These are phyloP conservation scores for Tenualosa thibaudeaui DNA, from an alignment of 2,797 vertebrate genomes.

Conservation along the genomic window DNA sequence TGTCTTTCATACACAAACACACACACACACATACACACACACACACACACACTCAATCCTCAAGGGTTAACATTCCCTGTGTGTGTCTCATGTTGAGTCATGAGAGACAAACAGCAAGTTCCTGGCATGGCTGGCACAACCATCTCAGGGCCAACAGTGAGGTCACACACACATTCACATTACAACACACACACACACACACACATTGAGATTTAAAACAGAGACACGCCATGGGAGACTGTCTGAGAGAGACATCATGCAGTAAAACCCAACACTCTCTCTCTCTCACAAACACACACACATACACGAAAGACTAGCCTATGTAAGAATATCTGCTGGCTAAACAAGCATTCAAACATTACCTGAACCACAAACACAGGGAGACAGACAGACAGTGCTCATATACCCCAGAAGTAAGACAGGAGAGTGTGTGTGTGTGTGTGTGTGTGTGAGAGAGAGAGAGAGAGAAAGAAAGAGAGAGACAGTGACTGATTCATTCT, in stretches of 20 bases:
- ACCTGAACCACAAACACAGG: too few relatives aligned
- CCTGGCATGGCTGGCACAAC: slow-evolving; percentile 34
- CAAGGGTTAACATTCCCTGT: not conserved
- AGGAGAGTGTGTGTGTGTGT: not conserved
- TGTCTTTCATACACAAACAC: too few relatives aligned
- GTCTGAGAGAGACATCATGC: too few relatives aligned
- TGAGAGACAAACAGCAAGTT: slow-evolving; percentile 30
- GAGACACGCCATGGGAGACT: not conserved
- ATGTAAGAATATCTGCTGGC: too few relatives aligned
- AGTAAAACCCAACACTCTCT: not conserved
- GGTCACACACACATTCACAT: slow-evolving; percentile 12
- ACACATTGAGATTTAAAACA: not conserved
- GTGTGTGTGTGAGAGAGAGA: not conserved
- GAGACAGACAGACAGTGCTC: not conserved
- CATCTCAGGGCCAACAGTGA: slow-evolving; percentile 25
- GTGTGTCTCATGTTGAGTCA: slow-evolving; percentile 33
- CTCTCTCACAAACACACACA: not conserved
- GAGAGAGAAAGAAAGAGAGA: not conserved
- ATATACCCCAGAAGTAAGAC: not conserved
- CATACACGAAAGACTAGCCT: not conserved
- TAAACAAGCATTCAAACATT: too few relatives aligned
- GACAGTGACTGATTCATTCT: too few relatives aligned
- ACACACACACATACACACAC: too few relatives aligned
- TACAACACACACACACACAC: not conserved
- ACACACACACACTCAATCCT: too few relatives aligned